Conservation (phyloP, 1,140 invertebrate genomes). For the Schlechtendalia chinensis region DNA sequence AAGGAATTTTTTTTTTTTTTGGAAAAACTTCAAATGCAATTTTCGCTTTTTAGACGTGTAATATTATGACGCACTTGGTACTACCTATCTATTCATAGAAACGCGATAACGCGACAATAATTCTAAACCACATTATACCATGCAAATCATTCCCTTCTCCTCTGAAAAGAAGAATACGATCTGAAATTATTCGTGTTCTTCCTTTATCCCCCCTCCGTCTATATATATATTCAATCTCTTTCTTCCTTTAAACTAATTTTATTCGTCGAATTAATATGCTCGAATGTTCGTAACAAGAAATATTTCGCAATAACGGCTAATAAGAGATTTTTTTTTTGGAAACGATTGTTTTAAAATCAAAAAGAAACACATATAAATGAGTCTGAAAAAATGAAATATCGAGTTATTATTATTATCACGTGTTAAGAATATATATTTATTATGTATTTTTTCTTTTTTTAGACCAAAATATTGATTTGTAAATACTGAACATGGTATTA, state of each 20-base stretch:
- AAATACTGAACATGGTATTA: conserved; percentile 49
- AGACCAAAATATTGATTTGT: conserved; percentile 45
- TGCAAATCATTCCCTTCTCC: no score
- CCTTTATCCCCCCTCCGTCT: no score
- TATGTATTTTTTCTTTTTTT: conserved; percentile 21
- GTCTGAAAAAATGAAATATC: conserved; percentile 41
- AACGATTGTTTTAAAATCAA: neutral
- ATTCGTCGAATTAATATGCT: neutral
- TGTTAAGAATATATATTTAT: conserved; percentile 13
- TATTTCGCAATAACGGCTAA: neutral
- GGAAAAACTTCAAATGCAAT: neutral
- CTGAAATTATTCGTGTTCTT: no score
- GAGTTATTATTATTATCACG: neutral
- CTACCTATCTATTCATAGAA: no score
- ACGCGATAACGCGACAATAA: no score
- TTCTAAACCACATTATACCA: no score
- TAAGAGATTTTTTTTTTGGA: no score
- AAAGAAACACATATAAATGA: conserved; percentile 36
- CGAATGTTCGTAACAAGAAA: neutral
- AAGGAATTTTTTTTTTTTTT: neutral
- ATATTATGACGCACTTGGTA: no score
- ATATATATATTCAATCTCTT: no score
- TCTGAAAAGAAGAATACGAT: no score
- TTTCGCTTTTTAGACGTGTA: conserved; percentile 12
- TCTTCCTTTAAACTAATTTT: no score